These are phyloP conservation scores for Gambusia affinis DNA, from an alignment of 2,113 vertebrate genomes.

Conservation along the genomic window DNA sequence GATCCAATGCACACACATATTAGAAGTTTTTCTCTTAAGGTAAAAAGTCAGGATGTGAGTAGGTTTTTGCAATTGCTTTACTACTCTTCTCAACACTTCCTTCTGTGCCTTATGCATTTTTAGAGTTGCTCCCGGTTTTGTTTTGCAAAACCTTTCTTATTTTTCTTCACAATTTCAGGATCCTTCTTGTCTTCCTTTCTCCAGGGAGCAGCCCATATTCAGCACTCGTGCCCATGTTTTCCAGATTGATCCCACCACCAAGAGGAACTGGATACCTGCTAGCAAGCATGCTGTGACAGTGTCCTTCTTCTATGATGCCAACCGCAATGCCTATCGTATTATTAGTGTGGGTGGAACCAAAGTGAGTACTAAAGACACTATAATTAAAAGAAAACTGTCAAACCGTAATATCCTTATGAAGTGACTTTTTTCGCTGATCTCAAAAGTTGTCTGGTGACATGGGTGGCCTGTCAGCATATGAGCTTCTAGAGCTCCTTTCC, in stretches of 20 bases:
- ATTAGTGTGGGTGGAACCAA: slow-evolving; percentile 97
- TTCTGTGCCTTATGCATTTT: neutral
- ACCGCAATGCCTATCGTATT: slow-evolving; percentile 93
- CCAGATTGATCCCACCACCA: slow-evolving; percentile 95
- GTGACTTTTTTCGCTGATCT: neutral
- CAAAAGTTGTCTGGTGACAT: neutral
- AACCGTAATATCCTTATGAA: neutral
- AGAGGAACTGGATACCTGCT: slow-evolving; percentile 95
- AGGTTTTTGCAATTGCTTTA: neutral
- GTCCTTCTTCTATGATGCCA: slow-evolving; percentile 95
- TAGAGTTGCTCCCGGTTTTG: neutral
- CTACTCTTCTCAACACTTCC: neutral
- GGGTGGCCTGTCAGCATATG: slow-evolving; percentile 12
- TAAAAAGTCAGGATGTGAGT: no score
- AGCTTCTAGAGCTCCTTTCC: slow-evolving; percentile 21
- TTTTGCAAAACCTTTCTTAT: neutral
- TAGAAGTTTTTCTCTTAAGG: no score
- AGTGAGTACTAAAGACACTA: slow-evolving; percentile 73
- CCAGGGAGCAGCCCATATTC: slow-evolving; percentile 97
- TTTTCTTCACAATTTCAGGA: neutral
- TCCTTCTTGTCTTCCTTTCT: slow-evolving; percentile 1
- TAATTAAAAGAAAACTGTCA: neutral
- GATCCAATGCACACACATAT: no score
- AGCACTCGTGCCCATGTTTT: slow-evolving; percentile 95
- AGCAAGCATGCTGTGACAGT: slow-evolving; percentile 95